Conservation (phyloP, 92 coral and sea anemone species). For the Actinostola sp. region DNA sequence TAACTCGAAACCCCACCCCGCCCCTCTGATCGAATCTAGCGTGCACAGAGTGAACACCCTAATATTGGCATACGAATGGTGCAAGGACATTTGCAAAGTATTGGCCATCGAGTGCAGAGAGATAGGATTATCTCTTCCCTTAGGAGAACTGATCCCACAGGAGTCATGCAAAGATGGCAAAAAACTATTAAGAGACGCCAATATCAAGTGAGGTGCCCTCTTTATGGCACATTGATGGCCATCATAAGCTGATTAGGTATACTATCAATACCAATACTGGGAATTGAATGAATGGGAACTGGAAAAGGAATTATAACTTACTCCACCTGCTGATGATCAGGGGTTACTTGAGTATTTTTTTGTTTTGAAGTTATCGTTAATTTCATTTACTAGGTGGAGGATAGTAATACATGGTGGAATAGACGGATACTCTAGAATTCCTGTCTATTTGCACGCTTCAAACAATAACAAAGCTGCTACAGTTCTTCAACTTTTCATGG, state of each 20-base stretch:
- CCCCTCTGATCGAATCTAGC: no score
- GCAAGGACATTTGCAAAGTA: constrained; percentile 34
- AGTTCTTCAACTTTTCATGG: constrained; percentile 21
- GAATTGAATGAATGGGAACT: constrained; percentile 34
- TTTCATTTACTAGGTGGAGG: no score
- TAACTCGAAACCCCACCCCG: constrained; percentile 7
- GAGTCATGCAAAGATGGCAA: constrained; percentile 26
- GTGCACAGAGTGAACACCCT: constrained; percentile 8
- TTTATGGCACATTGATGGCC: constrained; percentile 35
- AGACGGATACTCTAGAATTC: constrained; percentile 29
- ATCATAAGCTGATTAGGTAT: no score
- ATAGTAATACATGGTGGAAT: constrained; percentile 41
- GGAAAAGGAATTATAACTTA: background rate
- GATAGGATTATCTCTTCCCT: constrained; percentile 26
- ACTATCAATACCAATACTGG: no score
- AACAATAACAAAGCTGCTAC: constrained; percentile 31
- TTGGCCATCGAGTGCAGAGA: constrained; percentile 27
- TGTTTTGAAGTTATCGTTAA: no score
- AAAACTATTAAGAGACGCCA: constrained; percentile 20
- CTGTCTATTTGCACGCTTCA: constrained; percentile 16
- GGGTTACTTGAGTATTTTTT: no score
- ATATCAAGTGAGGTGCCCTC: constrained; percentile 21
- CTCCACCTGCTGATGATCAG: no score
- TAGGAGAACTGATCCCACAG: constrained; percentile 35
- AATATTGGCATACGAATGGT: constrained; percentile 29